These are phyloP conservation scores for Varecia variegata DNA, from an alignment of 2,797 vertebrate species.

Conservation along the genomic window DNA sequence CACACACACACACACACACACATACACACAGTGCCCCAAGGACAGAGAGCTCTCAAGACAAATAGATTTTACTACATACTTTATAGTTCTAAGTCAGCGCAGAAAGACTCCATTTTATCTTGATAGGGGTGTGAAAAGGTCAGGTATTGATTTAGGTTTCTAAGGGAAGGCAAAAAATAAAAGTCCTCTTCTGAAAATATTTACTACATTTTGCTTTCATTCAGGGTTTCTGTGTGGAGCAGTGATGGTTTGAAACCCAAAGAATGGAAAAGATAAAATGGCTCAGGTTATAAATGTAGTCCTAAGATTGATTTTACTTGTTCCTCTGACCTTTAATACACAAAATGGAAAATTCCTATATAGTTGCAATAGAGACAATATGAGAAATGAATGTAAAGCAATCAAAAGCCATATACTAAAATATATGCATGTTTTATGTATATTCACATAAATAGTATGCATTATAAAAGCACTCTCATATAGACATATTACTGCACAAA, in stretches of 20 bases:
- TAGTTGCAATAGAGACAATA: not conserved
- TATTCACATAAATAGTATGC: not conserved
- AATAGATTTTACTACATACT: not conserved
- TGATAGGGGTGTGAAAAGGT: conserved; percentile 12
- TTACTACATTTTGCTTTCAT: conserved; percentile 46
- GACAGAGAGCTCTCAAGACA: not conserved
- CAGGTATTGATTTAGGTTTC: conserved; percentile 55
- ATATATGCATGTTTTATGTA: not conserved
- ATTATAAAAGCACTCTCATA: not conserved
- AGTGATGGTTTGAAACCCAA: conserved; percentile 10
- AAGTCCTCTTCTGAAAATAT: conserved; percentile 38
- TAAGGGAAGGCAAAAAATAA: conserved; percentile 9
- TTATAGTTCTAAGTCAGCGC: not conserved
- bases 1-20: not conserved
- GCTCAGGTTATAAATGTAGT: not conserved
- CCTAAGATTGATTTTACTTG: conserved; percentile 11
- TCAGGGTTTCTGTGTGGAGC: not conserved
- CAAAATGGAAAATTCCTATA: not conserved
- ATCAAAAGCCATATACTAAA: conserved; percentile 1
- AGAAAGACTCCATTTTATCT: conserved; percentile 26
- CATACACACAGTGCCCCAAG: not conserved
- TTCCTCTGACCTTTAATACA: conserved; percentile 2
- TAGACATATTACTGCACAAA: not conserved
- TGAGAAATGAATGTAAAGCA: not conserved
- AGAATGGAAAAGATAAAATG: conserved; percentile 54